These are phyloP conservation scores for Orthonyx spaldingii DNA, from an alignment of 2,113 vertebrate genomes.

Conservation along the genomic window DNA sequence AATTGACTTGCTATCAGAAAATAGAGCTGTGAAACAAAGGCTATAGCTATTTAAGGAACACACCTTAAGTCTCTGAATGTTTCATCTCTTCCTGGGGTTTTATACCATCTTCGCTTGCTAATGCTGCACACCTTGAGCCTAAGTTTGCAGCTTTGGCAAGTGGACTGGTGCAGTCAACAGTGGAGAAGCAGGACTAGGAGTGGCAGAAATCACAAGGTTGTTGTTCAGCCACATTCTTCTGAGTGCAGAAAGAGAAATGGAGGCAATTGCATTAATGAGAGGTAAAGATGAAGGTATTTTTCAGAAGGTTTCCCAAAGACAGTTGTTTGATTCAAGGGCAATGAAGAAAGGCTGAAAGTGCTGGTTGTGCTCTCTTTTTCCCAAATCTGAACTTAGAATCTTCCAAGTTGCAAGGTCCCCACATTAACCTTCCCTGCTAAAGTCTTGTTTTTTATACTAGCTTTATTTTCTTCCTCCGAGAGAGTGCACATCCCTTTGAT, in stretches of 20 bases:
- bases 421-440: neutral
- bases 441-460: neutral
- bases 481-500: neutral
- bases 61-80: neutral
- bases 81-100: neutral
- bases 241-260: neutral
- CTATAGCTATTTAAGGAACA: neutral
- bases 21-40: neutral
- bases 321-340: neutral
- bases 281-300: neutral
- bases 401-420: neutral
- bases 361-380: neutral
- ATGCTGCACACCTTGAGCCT: neutral
- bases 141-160: neutral
- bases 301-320: neutral
- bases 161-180: neutral
- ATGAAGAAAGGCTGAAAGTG: neutral
- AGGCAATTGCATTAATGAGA: neutral
- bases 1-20: neutral
- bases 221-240: rapidly evolving
- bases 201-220: neutral
- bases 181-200: neutral
- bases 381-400: neutral
- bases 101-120: neutral
- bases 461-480: slow-evolving; percentile 33